Evolutionary conservation across 2,888 invertebrate genomes (phyloP).

Genomic region (Sericinus montela): DNA sequence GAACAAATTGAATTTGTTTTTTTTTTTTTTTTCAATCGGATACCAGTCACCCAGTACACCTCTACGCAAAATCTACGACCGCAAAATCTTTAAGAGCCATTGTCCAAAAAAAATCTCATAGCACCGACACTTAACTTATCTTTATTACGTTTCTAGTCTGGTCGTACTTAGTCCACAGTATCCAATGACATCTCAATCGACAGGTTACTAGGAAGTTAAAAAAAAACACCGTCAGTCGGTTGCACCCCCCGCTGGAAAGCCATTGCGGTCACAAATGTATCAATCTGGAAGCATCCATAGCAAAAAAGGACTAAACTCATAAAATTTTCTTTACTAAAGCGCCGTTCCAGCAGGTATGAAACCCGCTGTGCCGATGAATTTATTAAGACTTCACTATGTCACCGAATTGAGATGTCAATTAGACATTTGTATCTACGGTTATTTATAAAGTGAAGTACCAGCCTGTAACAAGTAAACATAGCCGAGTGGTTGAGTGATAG

Average conservation of each 20-base stretch:
- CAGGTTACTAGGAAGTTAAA: conserved; percentile 51
- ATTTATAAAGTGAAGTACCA: too few relatives aligned
- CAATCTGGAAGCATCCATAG: conserved; percentile 45
- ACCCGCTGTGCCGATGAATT: conserved; percentile 61
- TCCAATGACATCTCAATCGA: conserved; percentile 50
- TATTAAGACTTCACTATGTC: conserved; percentile 35
- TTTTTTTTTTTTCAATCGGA: too few relatives aligned
- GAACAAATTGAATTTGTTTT: too few relatives aligned
- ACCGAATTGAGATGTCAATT: conserved; percentile 27
- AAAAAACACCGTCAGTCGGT: conserved; percentile 41
- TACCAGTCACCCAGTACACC: not conserved
- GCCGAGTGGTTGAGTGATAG: too few relatives aligned
- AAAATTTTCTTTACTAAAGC: conserved; percentile 36
- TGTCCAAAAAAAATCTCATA: conserved; percentile 37
- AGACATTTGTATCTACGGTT: too few relatives aligned
- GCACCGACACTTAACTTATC: conserved; percentile 31
- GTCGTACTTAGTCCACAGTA: conserved; percentile 25
- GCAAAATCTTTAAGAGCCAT: conserved; percentile 34
- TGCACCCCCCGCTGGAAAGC: conserved; percentile 58
- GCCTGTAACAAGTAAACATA: too few relatives aligned
- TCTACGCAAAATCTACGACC: conserved; percentile 28
- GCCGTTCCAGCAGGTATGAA: conserved; percentile 46
- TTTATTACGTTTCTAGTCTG: conserved; percentile 28
- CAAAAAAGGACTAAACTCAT: conserved; percentile 42
- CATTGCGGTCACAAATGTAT: conserved; percentile 72